Conservation (phyloP, 2,888 invertebrate species). For the Phymatocera aterrima region DNA sequence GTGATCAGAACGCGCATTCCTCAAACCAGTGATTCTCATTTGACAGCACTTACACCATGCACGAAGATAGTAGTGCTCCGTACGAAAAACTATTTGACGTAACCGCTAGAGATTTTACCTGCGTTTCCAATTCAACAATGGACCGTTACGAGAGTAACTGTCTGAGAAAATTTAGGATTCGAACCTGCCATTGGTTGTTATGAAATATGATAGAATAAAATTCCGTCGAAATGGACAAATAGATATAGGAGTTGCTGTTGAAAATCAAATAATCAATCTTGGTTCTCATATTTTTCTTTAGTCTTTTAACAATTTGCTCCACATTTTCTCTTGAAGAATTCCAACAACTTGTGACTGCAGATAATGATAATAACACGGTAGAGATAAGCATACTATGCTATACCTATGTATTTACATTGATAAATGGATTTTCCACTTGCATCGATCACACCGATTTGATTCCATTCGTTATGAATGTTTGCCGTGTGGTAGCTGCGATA, state of each 20-base stretch:
- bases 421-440: not conserved
- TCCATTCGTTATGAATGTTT: not conserved
- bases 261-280: not conserved
- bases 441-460: not conserved
- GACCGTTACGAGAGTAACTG: not conserved
- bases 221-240: not conserved
- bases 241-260: not conserved
- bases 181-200: not conserved
- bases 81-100: not conserved
- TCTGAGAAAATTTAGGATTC: not conserved
- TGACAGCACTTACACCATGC: not conserved
- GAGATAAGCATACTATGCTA: not conserved
- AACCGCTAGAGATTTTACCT: not conserved
- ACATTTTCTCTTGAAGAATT: not conserved
- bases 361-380: not conserved
- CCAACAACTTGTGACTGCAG: not conserved
- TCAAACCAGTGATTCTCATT: constrained; percentile 48
- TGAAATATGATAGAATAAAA: not conserved
- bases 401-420: not conserved
- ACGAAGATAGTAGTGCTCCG: not conserved
- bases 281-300: too few relatives aligned
- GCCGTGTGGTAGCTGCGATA: not conserved
- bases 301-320: not conserved
- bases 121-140: not conserved
- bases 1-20: constrained; percentile 51